A percentile compares a stretch with the other conserved stretches of the same genome.
These are phyloP conservation scores for Nomada fucata DNA, from an alignment of 2,888 invertebrate species.

Conservation along the genomic window DNA sequence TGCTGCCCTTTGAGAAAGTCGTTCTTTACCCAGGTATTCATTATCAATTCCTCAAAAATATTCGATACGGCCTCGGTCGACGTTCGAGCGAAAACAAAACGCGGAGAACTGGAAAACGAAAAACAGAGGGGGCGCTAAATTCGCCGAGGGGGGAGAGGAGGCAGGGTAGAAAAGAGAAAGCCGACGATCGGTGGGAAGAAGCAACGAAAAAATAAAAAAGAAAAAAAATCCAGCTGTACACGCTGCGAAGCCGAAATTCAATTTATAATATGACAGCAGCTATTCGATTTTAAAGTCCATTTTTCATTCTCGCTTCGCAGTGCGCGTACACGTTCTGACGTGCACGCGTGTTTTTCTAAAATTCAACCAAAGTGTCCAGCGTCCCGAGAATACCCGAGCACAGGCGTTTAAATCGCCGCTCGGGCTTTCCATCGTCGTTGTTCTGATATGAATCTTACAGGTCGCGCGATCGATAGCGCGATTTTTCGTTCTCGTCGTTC, in stretches of 20 bases:
- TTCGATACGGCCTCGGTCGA: conserved; percentile 67
- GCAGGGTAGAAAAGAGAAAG: conserved; percentile 71
- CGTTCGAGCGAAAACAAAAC: conserved; percentile 55
- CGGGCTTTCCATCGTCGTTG: conserved; percentile 25
- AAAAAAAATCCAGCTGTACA: conserved; percentile 72
- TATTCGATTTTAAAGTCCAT: conserved; percentile 83
- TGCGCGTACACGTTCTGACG: conserved; percentile 69
- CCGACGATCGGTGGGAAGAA: conserved; percentile 56
- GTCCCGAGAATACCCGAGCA: conserved; percentile 65
- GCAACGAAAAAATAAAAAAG: conserved; percentile 68
- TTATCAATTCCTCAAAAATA: conserved; percentile 78
- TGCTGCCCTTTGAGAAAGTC: conserved; percentile 54
- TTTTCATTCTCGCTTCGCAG: conserved; percentile 77
- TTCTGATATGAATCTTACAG: conserved; percentile 46
- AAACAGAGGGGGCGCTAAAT: conserved; percentile 69
- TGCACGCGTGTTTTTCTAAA: conserved; percentile 71
- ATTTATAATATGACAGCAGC: conserved; percentile 82
- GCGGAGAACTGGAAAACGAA: conserved; percentile 41
- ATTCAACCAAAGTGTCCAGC: conserved; percentile 71
- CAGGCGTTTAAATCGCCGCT: conserved; percentile 68
- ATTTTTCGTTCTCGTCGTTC: conserved; percentile 22
- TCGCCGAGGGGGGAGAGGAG: conserved; percentile 57
- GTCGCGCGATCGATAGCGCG: conserved; percentile 7
- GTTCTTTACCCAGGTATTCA: conserved; percentile 73
- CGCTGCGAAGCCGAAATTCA: conserved; percentile 80